Conservation (phyloP, 1,140 invertebrate species). For the Leptopilina clavipes region DNA sequence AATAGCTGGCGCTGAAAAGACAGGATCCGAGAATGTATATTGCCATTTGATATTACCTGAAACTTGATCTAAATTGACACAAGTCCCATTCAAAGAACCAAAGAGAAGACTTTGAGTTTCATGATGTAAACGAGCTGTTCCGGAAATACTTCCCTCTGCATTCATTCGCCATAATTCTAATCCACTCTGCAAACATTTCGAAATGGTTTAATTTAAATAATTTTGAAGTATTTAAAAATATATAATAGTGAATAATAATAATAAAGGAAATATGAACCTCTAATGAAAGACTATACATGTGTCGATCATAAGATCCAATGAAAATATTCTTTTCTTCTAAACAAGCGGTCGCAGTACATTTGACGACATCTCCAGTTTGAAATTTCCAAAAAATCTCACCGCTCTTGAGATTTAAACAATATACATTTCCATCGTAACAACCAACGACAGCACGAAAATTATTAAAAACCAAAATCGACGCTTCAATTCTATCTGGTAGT, state of each 20-base stretch:
- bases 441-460: constrained; percentile 71
- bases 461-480: constrained; percentile 69
- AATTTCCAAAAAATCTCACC: constrained; percentile 79
- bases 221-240: background rate
- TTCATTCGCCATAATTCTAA: constrained; percentile 66
- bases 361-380: constrained; percentile 78
- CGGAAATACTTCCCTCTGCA: constrained; percentile 75
- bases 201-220: background rate
- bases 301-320: constrained; percentile 82
- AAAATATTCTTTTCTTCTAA: constrained; percentile 71
- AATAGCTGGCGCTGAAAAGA: constrained; percentile 78
- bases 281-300: constrained; percentile 78
- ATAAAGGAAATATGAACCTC: constrained; percentile 60
- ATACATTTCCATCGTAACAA: constrained; percentile 81
- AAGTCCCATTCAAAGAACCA: constrained; percentile 76
- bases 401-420: constrained; percentile 76
- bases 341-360: constrained; percentile 78
- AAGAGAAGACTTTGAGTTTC: constrained; percentile 69
- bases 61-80: constrained; percentile 70
- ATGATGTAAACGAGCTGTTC: constrained; percentile 75
- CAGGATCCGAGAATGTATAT: constrained; percentile 72
- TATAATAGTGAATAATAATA: too few species aligned
- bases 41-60: constrained; percentile 73
- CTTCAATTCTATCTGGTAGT: constrained; percentile 77
- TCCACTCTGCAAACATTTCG: constrained; percentile 54